Evolutionary conservation across 2,888 invertebrate genomes (phyloP), one percentile per base, ranked within the genome.

Genomic region (Neelides folsomi): DNA sequence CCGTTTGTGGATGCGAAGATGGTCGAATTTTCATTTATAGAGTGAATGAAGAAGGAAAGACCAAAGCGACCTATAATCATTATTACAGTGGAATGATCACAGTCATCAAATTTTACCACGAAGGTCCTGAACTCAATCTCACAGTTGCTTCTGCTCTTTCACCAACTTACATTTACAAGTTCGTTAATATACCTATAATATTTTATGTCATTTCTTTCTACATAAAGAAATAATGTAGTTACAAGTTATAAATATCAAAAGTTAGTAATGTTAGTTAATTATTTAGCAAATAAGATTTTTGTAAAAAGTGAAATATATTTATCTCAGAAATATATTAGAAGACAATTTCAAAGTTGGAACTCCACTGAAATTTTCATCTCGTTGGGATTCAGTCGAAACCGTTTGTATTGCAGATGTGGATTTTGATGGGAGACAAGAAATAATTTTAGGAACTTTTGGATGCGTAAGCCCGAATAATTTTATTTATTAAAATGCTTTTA

Each of bases 401-500:
- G 75, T 76, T 35, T 76, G 77, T 65, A 72, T 79, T 10, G 77
- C 77, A 6, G 83, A 83, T 68, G 72, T 83, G 47, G 80, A 83
- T 68, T 78, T 82, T 73, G 82, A 83, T 69, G 80, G 81, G 1
- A 68, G 72, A 51, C 76, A 78, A 64, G 83, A 83, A 71, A 76
- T 83, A 52, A 65, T 83, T 18, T 68, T 83, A 36, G 82, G 83
- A 50, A 82, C 79, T 9, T 81, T 79, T 68, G 77, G 77, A 36
- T 78, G 80, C 68, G 78, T 77, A 67, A n/a, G n/a, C n/a, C n/a
- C n/a, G n/a, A n/a, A n/a, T n/a, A n/a, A n/a, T n/a, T n/a, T n/a
- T n/a, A n/a, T n/a, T n/a, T n/a, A n/a, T n/a, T n/a, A n/a, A n/a
- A n/a, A n/a, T n/a, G n/a, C n/a, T n/a, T n/a, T n/a, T n/a, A n/a